Evolutionary conservation across 2,113 vertebrate genomes (phyloP).

Genomic region (Panthera uncia): DNA sequence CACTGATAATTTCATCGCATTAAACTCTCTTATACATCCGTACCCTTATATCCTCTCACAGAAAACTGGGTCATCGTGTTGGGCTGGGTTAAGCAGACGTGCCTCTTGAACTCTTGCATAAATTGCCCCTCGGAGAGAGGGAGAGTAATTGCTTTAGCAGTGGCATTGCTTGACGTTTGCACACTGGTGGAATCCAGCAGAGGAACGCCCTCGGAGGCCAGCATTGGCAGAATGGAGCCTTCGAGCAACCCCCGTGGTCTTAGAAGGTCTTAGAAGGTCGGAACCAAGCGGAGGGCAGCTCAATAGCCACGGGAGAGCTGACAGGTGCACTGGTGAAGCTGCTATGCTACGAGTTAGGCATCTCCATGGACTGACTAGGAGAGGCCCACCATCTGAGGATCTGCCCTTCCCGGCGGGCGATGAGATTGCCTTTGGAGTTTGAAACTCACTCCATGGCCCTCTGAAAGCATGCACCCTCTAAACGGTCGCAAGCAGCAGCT

Average conservation of each 20-base stretch:
- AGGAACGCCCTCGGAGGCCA: not conserved
- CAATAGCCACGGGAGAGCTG: rapidly evolving
- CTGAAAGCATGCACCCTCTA: not conserved
- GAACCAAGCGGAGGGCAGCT: not conserved
- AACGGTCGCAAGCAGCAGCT: conserved; percentile 10
- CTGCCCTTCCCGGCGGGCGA: conserved; percentile 28
- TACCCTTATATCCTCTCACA: not conserved
- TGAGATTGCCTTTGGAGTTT: conserved; percentile 54
- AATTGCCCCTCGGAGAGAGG: not conserved
- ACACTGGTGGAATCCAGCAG: not conserved
- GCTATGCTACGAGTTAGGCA: conserved; percentile 4
- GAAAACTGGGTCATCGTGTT: conserved; percentile 31
- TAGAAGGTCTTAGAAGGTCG: not conserved
- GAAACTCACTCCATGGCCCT: conserved; percentile 66
- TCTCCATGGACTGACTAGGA: conserved; percentile 58
- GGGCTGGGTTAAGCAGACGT: not conserved
- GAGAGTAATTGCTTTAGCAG: not conserved
- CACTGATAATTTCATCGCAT: not conserved
- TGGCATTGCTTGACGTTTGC: not conserved
- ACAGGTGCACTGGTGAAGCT: rapidly evolving
- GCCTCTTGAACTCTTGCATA: not conserved
- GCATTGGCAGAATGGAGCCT: not conserved
- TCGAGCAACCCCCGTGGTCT: not conserved
- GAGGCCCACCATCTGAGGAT: conserved; percentile 15
- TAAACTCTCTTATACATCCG: not conserved